phyloP scores from a whole-genome alignment of 1,140 invertebrate species.

The Lasioglossum baleicum region DNA sequence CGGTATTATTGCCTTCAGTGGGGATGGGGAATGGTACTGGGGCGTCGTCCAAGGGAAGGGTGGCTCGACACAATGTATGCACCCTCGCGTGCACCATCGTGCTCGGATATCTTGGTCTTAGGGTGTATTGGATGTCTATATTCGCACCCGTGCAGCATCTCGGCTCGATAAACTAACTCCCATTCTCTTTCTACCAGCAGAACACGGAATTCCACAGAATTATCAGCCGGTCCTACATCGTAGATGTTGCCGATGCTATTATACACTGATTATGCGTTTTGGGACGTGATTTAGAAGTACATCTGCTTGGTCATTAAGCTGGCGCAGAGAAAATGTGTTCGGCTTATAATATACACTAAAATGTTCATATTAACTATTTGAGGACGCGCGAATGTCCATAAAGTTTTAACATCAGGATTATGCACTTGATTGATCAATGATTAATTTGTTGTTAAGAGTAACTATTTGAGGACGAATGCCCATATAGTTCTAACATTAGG shows the following conservation, averaged over 20 bases:
- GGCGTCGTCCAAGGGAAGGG: constrained; percentile 60
- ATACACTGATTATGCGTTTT: not conserved
- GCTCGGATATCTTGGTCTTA: constrained; percentile 62
- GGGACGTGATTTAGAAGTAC: not conserved
- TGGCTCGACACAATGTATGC: constrained; percentile 61
- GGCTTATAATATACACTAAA: too few relatives aligned
- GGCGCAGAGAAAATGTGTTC: too few relatives aligned
- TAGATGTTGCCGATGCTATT: constrained; percentile 1
- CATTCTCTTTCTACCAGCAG: constrained; percentile 34
- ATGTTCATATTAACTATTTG: too few relatives aligned
- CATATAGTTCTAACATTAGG: too few relatives aligned
- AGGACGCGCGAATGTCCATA: too few relatives aligned
- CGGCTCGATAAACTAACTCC: constrained; percentile 60
- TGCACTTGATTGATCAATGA: too few relatives aligned
- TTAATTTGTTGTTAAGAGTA: too few relatives aligned
- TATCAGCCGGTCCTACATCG: constrained; percentile 19
- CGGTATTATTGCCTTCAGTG: constrained; percentile 62
- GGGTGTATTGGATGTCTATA: constrained; percentile 66
- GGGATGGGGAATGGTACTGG: constrained; percentile 60
- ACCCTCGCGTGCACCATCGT: constrained; percentile 54
- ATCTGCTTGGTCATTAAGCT: too few relatives aligned
- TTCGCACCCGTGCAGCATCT: constrained; percentile 61
- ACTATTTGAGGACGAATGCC: too few relatives aligned
- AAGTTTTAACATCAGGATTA: too few relatives aligned
- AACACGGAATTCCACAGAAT: constrained; percentile 25